phyloP scores from a whole-genome alignment of 2,888 invertebrate genomes.

The Gnatocerus cornutus region DNA sequence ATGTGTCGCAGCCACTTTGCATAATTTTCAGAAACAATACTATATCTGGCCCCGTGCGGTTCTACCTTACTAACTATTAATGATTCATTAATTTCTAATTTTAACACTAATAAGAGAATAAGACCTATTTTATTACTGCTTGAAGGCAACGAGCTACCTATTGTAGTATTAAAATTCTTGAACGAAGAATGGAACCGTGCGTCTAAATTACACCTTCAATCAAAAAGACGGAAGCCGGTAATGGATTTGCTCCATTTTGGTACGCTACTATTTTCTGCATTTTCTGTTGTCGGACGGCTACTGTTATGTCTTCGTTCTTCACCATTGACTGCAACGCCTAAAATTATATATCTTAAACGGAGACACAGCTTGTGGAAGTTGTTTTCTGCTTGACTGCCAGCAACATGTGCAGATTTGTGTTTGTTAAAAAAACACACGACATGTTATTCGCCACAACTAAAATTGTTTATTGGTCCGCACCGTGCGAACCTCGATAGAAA shows the following conservation, averaged over 20 bases:
- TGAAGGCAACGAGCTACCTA: too few species aligned
- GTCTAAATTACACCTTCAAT: too few species aligned
- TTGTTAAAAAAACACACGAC: neutral
- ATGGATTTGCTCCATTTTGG: neutral
- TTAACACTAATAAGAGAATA: too few species aligned
- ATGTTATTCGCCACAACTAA: neutral
- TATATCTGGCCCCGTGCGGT: too few species aligned
- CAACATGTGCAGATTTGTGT: slow-evolving; percentile 6
- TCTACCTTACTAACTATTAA: too few species aligned
- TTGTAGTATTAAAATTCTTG: too few species aligned
- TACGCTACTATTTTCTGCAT: neutral
- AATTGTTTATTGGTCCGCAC: neutral
- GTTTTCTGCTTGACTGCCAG: slow-evolving; percentile 11
- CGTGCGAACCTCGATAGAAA: slow-evolving; percentile 24
- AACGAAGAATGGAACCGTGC: too few species aligned
- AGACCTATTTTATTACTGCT: too few species aligned
- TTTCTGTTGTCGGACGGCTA: neutral
- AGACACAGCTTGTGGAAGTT: slow-evolving; percentile 20
- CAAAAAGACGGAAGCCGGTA: neutral
- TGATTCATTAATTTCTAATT: too few species aligned
- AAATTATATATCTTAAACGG: slow-evolving; percentile 6
- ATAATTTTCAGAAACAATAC: too few species aligned
- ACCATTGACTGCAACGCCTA: neutral
- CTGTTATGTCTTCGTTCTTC: slow-evolving; percentile 15
- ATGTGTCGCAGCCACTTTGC: too few species aligned